These are phyloP conservation scores for Hylomyscus alleni DNA, from an alignment of 2,797 vertebrate species.

Conservation along the genomic window DNA sequence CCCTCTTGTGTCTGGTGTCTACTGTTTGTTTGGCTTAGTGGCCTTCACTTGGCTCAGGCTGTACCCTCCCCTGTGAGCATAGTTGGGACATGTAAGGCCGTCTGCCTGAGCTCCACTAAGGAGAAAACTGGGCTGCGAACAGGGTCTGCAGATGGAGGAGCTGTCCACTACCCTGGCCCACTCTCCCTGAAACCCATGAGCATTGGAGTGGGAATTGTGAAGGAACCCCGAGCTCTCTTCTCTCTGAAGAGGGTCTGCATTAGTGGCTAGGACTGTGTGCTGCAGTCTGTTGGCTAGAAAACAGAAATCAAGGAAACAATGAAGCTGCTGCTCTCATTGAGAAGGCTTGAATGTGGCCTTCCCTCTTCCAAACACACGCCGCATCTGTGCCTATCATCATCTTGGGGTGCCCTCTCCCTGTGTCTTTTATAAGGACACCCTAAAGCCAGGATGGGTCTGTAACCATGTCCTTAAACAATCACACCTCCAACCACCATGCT, in stretches of 20 bases:
- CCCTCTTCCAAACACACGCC: not conserved
- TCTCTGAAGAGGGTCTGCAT: not conserved
- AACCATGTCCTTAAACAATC: no score
- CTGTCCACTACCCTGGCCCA: fast-evolving
- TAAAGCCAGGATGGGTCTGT: not conserved
- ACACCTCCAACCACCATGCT: not conserved
- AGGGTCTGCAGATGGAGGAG: not conserved
- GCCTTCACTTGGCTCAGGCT: not conserved
- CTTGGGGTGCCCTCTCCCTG: not conserved
- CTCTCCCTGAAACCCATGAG: no score
- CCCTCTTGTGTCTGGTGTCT: not conserved
- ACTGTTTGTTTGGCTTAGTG: not conserved
- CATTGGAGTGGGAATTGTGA: fast-evolving
- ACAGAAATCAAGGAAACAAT: no score
- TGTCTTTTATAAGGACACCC: not conserved
- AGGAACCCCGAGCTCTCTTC: not conserved
- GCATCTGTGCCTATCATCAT: fast-evolving
- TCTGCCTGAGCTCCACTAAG: not conserved
- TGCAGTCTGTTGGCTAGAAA: fast-evolving
- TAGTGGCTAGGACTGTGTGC: not conserved
- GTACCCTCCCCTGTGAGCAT: no score
- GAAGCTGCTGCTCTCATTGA: not conserved
- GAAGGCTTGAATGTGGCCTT: fast-evolving
- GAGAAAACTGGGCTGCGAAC: not conserved
- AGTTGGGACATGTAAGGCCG: not conserved